Conservation (phyloP, 2,113 vertebrate species). For the Nycticryphes semicollaris region DNA sequence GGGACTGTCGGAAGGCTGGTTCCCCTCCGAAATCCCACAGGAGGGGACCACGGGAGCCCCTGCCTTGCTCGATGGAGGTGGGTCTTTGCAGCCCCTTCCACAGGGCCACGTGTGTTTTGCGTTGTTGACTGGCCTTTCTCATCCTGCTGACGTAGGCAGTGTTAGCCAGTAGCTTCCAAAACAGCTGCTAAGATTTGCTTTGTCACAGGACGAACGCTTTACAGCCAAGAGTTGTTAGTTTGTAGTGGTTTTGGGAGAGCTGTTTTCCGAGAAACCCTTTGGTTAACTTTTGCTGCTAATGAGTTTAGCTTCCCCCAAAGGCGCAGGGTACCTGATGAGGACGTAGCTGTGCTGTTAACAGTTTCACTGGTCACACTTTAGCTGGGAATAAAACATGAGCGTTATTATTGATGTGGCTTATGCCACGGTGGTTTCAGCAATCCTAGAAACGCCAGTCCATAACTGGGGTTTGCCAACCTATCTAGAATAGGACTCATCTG, state of each 20-base stretch:
- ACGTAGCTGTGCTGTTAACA: no score
- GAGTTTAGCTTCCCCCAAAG: background rate
- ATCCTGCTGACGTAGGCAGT: background rate
- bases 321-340: background rate
- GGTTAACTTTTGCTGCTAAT: background rate
- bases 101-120: rapidly evolving
- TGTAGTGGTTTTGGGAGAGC: background rate
- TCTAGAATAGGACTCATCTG: background rate
- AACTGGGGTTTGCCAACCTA: background rate
- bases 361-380: rapidly evolving
- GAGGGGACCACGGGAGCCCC: background rate
- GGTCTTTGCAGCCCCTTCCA: rapidly evolving
- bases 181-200: background rate
- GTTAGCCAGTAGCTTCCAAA: background rate
- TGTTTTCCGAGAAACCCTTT: background rate
- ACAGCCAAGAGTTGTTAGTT: background rate
- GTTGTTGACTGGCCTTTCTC: rapidly evolving
- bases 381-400: background rate
- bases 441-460: background rate
- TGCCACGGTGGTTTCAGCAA: background rate
- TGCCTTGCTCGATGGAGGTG: no score
- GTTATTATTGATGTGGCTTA: rapidly evolving
- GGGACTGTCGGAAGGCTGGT: rapidly evolving
- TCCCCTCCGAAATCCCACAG: rapidly evolving
- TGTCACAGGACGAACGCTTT: background rate